Conservation (phyloP, 2,113 vertebrate species). For the Penelope pileata region DNA sequence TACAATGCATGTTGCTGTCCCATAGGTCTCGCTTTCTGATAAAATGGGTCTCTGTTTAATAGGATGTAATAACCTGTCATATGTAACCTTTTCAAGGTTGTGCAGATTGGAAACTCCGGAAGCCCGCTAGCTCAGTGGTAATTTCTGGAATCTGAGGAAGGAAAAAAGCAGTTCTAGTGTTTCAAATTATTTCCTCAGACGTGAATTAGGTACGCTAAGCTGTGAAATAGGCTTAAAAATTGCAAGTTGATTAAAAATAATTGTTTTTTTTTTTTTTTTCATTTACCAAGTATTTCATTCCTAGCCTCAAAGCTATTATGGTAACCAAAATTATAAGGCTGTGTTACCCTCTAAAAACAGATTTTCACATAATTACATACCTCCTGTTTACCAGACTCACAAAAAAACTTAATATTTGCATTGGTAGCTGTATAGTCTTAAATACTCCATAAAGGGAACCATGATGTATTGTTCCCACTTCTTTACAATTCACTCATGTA, state of each 20-base stretch:
- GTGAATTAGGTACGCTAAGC: background rate
- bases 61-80: background rate
- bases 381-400: background rate
- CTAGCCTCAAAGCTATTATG: background rate
- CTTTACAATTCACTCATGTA: background rate
- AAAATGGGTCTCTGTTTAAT: background rate
- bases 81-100: background rate
- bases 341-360: background rate
- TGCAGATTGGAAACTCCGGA: background rate
- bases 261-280: background rate
- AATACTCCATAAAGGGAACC: background rate
- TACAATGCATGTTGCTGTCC: background rate
- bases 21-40: background rate
- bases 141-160: background rate
- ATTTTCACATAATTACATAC: background rate
- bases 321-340: background rate
- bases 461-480: background rate
- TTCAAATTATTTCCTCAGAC: background rate
- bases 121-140: background rate
- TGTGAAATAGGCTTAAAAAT: background rate
- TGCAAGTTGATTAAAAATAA: background rate
- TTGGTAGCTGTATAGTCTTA: background rate
- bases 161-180: rapidly evolving
- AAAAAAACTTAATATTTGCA: background rate
- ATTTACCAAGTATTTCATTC: background rate